Conservation (phyloP, 2,888 invertebrate genomes). For the Sarcophaga subvicina region DNA sequence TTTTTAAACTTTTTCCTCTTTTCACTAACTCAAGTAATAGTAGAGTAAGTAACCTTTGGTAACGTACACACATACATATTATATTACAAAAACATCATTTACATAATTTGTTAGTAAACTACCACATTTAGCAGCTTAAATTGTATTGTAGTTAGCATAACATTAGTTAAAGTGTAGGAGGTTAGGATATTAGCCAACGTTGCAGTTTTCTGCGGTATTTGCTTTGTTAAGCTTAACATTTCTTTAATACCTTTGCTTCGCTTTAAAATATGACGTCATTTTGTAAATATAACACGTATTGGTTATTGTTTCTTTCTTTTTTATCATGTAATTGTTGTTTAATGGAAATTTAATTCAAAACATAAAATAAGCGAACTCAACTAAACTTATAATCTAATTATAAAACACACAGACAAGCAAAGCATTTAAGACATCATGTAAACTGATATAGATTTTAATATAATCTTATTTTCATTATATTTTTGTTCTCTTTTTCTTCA, state of each 20-base stretch:
- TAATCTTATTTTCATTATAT: background rate
- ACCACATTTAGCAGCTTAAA: conserved; percentile 11
- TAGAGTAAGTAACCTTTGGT: background rate
- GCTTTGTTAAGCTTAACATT: background rate
- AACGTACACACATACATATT: conserved; percentile 20
- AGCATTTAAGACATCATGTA: conserved; percentile 43
- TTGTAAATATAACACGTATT: background rate
- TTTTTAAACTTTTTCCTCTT: background rate
- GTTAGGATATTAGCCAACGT: background rate
- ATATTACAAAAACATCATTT: conserved; percentile 9
- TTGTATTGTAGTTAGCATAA: background rate
- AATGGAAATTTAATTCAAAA: conserved; percentile 26
- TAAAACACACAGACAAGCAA: background rate
- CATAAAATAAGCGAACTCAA: conserved; percentile 31
- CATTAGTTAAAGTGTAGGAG: background rate
- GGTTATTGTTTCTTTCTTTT: background rate
- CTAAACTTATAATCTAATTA: conserved; percentile 28
- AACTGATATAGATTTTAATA: background rate
- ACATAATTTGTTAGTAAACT: conserved; percentile 26
- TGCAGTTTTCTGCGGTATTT: background rate
- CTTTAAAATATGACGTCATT: background rate
- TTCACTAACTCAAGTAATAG: too few species aligned
- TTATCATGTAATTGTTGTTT: conserved; percentile 18
- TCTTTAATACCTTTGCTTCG: conserved; percentile 1
- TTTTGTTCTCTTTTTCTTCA: background rate